A percentile compares a stretch with the other conserved stretches of the same genome.
Conservation (phyloP, 2,888 invertebrate genomes). For the Hypsopygia costalis region DNA sequence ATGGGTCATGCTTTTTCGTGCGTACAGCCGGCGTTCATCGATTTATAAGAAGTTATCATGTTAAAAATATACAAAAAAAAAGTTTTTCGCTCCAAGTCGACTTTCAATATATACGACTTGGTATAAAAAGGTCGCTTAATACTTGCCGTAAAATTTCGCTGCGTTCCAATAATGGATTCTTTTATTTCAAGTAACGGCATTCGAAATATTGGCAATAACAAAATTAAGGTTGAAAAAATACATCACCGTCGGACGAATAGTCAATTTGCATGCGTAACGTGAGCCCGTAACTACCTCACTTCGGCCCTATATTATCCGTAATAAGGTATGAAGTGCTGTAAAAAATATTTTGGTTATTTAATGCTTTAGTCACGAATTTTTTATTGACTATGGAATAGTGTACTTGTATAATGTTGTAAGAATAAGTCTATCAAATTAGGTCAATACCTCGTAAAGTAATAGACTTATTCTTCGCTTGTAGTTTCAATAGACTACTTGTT, state of each 20-base stretch:
- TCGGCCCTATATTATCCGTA: conserved; percentile 47
- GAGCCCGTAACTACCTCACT: conserved; percentile 48
- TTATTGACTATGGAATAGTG: conserved; percentile 7
- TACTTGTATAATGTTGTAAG: too few relatives aligned
- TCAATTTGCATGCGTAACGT: conserved; percentile 61
- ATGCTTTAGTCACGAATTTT: conserved; percentile 26
- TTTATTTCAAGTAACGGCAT: conserved; percentile 6
- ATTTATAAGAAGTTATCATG: too few relatives aligned
- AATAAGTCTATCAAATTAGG: too few relatives aligned
- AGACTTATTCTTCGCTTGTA: too few relatives aligned
- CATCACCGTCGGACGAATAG: conserved; percentile 37
- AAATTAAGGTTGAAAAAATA: conserved; percentile 45
- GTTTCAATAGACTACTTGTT: too few relatives aligned
- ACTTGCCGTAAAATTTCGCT: conserved; percentile 5
- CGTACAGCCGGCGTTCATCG: too few relatives aligned
- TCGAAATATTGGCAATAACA: conserved; percentile 38
- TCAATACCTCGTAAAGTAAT: too few relatives aligned
- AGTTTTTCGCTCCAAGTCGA: too few relatives aligned
- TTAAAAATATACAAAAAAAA: too few relatives aligned
- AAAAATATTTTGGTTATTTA: conserved; percentile 40
- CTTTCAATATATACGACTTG: too few relatives aligned
- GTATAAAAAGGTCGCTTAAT: conserved; percentile 3
- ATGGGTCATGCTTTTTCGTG: too few relatives aligned
- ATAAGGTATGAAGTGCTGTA: conserved; percentile 50
- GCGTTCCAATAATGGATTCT: conserved; percentile 14